Evolutionary conservation across 2,797 vertebrate genomes (phyloP).

Genomic region (Lagorchestes hirsutus): DNA sequence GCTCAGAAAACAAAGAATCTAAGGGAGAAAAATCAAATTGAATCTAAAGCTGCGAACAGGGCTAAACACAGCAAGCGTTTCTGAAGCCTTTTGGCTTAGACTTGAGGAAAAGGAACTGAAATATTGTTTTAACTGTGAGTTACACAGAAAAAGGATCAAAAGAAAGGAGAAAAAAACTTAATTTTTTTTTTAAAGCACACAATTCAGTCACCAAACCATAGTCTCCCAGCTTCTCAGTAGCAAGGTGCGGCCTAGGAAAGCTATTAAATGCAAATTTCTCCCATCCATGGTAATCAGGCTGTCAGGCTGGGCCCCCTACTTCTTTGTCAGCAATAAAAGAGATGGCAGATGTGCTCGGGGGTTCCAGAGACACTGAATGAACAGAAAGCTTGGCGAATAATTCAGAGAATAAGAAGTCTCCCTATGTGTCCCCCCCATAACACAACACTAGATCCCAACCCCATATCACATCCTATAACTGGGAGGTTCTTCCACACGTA

Average conservation of each 20-base stretch:
- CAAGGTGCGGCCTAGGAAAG: slow-evolving; percentile 52
- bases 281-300: slow-evolving; percentile 75
- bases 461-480: not conserved
- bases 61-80: not conserved
- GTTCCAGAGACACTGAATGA: slow-evolving; percentile 40
- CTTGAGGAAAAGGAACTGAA: not conserved
- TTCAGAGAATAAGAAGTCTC: not conserved
- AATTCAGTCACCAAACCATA: slow-evolving; percentile 23
- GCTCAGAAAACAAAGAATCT: slow-evolving; percentile 16
- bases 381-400: slow-evolving; percentile 55
- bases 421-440: not conserved
- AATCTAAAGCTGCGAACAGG: not conserved
- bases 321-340: slow-evolving; percentile 77
- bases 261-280: slow-evolving; percentile 75
- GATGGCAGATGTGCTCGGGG: slow-evolving; percentile 77
- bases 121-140: not conserved
- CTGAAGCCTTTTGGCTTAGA: not conserved
- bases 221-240: not conserved
- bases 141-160: not conserved
- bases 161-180: not conserved
- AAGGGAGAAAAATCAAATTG: not conserved
- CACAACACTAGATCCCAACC: not conserved
- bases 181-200: slow-evolving; percentile 3
- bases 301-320: slow-evolving; percentile 40
- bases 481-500: not conserved